These are phyloP conservation scores for Muscidifurax raptorellus DNA, from an alignment of 1,140 invertebrate genomes.

Conservation along the genomic window DNA sequence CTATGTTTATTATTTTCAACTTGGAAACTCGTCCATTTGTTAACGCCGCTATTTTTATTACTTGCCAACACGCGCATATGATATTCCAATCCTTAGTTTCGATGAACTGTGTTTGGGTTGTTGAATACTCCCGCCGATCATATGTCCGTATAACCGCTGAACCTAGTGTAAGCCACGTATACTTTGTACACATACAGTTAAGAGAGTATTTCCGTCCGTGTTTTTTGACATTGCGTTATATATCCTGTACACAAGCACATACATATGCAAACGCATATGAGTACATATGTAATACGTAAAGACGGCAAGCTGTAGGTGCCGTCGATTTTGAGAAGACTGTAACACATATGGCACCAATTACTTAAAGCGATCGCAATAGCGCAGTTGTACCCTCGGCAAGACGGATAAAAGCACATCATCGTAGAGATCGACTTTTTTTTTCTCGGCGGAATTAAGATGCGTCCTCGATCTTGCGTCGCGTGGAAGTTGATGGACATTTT, in stretches of 20 bases:
- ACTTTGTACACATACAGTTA: neutral
- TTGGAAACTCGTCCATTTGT: neutral
- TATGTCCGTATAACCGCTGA: neutral
- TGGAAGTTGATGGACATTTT: neutral
- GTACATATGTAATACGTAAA: neutral
- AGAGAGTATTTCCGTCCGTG: conserved; percentile 26
- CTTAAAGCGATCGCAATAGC: neutral
- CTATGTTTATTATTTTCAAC: neutral
- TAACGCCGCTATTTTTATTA: neutral
- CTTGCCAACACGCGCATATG: neutral
- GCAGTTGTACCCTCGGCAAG: neutral
- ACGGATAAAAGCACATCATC: neutral
- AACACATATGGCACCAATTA: neutral
- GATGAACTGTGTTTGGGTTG: neutral
- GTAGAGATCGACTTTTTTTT: neutral
- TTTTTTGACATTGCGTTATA: neutral
- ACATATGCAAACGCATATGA: neutral
- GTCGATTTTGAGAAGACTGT: neutral
- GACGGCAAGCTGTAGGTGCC: neutral
- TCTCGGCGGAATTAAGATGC: no score
- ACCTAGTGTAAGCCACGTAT: neutral
- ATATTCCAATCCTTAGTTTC: neutral
- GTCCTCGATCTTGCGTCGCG: neutral
- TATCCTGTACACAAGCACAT: neutral
- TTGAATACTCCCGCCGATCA: neutral